Conservation (phyloP, 1,140 invertebrate genomes). For the Drepana arcuata region DNA sequence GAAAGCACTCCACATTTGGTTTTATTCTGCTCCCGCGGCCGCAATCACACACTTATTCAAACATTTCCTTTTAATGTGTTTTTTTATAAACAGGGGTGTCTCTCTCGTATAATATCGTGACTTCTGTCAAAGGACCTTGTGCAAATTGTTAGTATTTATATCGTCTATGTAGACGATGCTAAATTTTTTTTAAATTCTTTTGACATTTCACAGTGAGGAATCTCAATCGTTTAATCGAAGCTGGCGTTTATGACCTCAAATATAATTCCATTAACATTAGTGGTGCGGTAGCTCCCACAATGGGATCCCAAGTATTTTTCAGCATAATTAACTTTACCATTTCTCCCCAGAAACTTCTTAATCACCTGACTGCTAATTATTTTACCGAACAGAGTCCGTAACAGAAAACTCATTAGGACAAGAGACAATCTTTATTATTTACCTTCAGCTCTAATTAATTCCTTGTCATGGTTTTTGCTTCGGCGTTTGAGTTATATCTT, state of each 20-base stretch:
- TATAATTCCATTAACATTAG: too few species aligned
- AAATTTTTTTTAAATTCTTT: too few species aligned
- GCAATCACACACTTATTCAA: slow-evolving; percentile 64
- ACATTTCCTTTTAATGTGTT: slow-evolving; percentile 28
- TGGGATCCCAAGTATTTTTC: slow-evolving; percentile 14
- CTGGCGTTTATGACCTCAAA: too few species aligned
- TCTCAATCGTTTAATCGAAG: too few species aligned
- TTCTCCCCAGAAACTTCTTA: slow-evolving; percentile 43
- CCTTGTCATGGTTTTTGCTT: slow-evolving; percentile 73
- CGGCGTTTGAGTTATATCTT: slow-evolving; percentile 61
- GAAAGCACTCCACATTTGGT: too few species aligned
- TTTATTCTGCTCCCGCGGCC: slow-evolving; percentile 21
- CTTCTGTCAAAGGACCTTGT: slow-evolving; percentile 28
- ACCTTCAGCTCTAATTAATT: slow-evolving; percentile 71
- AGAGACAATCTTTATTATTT: slow-evolving; percentile 71
- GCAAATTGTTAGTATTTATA: too few species aligned
- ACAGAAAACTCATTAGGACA: slow-evolving; percentile 62
- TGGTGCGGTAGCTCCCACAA: background rate
- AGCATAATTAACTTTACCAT: slow-evolving; percentile 30
- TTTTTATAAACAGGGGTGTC: slow-evolving; percentile 21
- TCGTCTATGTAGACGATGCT: too few species aligned
- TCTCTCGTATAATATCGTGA: slow-evolving; percentile 26
- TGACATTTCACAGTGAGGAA: too few species aligned
- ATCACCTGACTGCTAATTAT: slow-evolving; percentile 61
- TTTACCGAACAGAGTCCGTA: slow-evolving; percentile 46